Evolutionary conservation across 2,888 invertebrate genomes (phyloP).

Genomic region (Monochamus alternatus): DNA sequence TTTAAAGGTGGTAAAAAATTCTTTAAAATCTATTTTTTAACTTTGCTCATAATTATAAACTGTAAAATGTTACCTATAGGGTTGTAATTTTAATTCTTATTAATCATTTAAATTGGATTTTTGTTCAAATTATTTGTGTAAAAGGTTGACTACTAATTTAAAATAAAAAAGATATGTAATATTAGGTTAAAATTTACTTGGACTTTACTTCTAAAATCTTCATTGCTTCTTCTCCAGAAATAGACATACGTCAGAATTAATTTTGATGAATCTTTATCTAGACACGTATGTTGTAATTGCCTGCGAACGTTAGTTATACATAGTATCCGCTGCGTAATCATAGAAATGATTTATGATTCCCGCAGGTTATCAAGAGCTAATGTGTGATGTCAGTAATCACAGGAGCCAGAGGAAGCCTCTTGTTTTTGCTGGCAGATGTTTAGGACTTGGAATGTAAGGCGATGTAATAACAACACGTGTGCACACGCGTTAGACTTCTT

Average conservation of each 20-base stretch:
- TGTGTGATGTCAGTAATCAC: conserved; percentile 40
- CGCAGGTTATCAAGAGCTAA: conserved; percentile 36
- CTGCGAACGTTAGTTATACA: conserved; percentile 30
- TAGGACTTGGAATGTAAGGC: conserved; percentile 25
- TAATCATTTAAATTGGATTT: too few relatives aligned
- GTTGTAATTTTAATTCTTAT: too few relatives aligned
- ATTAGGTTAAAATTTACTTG: too few relatives aligned
- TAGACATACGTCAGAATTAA: not conserved
- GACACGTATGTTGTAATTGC: conserved; percentile 31
- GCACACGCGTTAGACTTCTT: conserved; percentile 31
- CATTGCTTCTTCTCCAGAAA: too few relatives aligned
- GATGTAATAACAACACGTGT: conserved; percentile 39
- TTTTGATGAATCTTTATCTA: conserved; percentile 1
- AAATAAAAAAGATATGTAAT: too few relatives aligned
- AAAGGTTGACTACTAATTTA: too few relatives aligned
- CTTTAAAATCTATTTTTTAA: too few relatives aligned
- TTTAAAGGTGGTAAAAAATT: too few relatives aligned
- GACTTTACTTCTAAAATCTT: too few relatives aligned
- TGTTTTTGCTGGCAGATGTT: conserved; percentile 42
- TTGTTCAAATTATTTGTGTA: too few relatives aligned
- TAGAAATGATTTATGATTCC: conserved; percentile 33
- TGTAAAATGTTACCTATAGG: too few relatives aligned
- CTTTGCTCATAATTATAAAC: too few relatives aligned
- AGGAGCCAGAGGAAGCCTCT: conserved; percentile 29
- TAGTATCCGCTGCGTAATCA: conserved; percentile 34